Base-by-base conservation (phyloP, 2,888 invertebrate genomes). In the Atherix ibis region DNA sequence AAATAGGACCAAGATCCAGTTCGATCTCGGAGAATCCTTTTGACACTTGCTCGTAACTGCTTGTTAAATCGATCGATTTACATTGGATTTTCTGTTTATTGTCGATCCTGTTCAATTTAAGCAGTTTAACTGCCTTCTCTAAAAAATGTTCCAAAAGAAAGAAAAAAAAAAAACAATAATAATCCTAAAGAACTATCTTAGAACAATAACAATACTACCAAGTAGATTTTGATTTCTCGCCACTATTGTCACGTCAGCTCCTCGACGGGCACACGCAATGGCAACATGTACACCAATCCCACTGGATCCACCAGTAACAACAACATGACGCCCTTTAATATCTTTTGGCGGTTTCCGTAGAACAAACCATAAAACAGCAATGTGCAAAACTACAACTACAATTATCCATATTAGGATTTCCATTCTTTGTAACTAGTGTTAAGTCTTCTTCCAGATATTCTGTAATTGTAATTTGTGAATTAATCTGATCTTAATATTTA, bases 291-390 rank as follows among this genome's bases (percentile, higher is more conserved):
- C 80, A 1, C 95, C 97, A 47, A 97, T 97, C 5, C 95, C 95
- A 62, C 88, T 89, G 0, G 94, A 94, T 9, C 94, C 95, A 27
- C 95, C 95, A 18, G 92, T 92, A 28, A 95, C 66, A 15, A 77
- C 70, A 18, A 78, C 71, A 62, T 77, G 76, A 48, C 65, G 70
- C 5, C 63, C 64, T 27, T 59, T 46, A 31, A 71, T 34, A 4
- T 4, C 3, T 10, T 18, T 14, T 14, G 30, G 34, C 33, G 37
- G 39, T 6, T 27, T 36, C 29, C 39, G 43, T 40, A 48, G 54
- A 15, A 58, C 52, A 36, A 55, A 55, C 3, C 49, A 29, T 30
- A 44, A 53, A 3, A 58, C 48, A 3, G 48, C 33, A 19, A 54
- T 34, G 36, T 57, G 57, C 5, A 47, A 46, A 14, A 49, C 31